Evolutionary conservation across 2,113 vertebrate genomes (phyloP).

Genomic region (Isurus oxyrinchus): DNA sequence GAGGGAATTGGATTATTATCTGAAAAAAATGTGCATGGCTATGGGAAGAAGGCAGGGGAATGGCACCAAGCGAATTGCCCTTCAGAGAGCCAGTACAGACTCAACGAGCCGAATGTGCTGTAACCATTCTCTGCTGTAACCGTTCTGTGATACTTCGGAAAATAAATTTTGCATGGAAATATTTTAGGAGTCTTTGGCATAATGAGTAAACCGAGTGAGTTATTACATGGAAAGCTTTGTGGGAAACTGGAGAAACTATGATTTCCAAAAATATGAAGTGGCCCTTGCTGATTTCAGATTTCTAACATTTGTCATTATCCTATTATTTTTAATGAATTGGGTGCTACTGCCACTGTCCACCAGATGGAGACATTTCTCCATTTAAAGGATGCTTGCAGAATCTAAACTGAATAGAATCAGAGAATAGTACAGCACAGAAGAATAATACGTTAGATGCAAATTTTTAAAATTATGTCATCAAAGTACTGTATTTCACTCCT

Average conservation of each 20-base stretch:
- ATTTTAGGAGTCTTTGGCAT: background rate
- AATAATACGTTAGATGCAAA: background rate
- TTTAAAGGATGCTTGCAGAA: background rate
- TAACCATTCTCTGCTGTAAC: background rate
- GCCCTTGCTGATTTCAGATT: background rate
- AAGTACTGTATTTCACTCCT: background rate
- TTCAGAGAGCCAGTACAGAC: background rate
- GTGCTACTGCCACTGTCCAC: background rate
- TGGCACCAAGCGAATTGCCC: background rate
- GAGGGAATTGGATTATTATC: background rate
- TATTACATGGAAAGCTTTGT: background rate
- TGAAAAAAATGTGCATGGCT: background rate
- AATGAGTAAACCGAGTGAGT: background rate
- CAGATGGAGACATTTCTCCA: constrained; percentile 8
- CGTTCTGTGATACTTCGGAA: background rate
- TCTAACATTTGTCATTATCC: background rate
- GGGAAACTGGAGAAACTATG: background rate
- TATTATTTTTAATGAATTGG: background rate
- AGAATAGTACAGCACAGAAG: background rate
- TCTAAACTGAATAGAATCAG: background rate
- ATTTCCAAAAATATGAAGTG: background rate
- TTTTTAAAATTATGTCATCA: background rate
- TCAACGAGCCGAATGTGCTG: background rate
- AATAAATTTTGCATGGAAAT: background rate
- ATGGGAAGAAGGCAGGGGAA: background rate